Evolutionary conservation across 2,888 invertebrate genomes (phyloP).

Genomic region (Panzeria rudis): DNA sequence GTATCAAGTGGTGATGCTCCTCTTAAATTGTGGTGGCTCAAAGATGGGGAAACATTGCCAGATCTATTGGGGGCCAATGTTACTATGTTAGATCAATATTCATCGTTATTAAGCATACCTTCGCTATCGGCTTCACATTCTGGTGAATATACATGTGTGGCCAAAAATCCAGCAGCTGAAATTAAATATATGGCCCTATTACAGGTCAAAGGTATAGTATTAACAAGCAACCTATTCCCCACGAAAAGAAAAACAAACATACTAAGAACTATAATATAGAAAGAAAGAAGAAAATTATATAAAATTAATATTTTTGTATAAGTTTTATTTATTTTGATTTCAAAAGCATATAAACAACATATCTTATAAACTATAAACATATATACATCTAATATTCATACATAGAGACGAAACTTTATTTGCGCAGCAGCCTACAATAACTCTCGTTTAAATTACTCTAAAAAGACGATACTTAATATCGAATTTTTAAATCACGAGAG

Average conservation of each 20-base stretch:
- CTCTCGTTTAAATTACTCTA: too few species aligned
- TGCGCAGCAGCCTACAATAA: not conserved
- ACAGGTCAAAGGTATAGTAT: slow-evolving; percentile 91
- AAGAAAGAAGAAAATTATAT: slow-evolving; percentile 23
- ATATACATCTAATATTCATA: not conserved
- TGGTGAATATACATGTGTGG: slow-evolving; percentile 91
- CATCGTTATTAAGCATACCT: slow-evolving; percentile 91
- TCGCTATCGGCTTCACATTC: slow-evolving; percentile 90
- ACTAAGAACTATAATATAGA: slow-evolving; percentile 36
- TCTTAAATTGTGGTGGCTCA: slow-evolving; percentile 91
- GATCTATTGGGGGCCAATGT: slow-evolving; percentile 88
- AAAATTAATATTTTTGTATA: not conserved
- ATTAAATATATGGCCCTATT: slow-evolving; percentile 91
- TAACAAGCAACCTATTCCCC: slow-evolving; percentile 51
- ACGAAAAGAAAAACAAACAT: slow-evolving; percentile 15
- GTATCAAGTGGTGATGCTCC: slow-evolving; percentile 92
- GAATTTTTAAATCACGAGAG: too few species aligned
- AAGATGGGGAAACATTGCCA: slow-evolving; percentile 90
- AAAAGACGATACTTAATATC: too few species aligned
- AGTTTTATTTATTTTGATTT: not conserved
- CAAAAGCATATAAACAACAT: not conserved
- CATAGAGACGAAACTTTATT: not conserved
- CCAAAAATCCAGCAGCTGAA: slow-evolving; percentile 91
- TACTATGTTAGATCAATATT: slow-evolving; percentile 90
- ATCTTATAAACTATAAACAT: not conserved